Percentiles rank a stretch among this genome's conserved stretches.
These are phyloP conservation scores for Mystacornis crossleyi DNA, from an alignment of 2,113 vertebrate species.

Conservation along the genomic window DNA sequence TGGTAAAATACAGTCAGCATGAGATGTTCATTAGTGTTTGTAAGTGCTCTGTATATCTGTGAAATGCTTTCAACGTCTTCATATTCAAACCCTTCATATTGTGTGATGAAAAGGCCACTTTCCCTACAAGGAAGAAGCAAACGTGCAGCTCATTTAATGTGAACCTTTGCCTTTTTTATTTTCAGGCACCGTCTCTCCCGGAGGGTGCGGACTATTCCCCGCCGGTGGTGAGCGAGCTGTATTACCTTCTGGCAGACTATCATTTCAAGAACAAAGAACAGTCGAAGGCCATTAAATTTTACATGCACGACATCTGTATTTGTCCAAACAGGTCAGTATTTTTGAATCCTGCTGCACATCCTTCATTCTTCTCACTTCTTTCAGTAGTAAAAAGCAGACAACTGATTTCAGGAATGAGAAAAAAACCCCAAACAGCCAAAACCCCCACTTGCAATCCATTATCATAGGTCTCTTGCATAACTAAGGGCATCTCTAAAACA, in stretches of 20 bases:
- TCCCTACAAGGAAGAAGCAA: not conserved
- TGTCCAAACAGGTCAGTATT: slow-evolving; percentile 88
- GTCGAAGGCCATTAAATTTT: slow-evolving; percentile 97
- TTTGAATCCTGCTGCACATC: not conserved
- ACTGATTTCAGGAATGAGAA: not conserved
- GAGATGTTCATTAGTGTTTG: not conserved
- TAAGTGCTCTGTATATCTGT: not conserved
- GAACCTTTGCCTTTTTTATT: not conserved
- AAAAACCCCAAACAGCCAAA: not conserved
- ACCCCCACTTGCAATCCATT: not conserved
- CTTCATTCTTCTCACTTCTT: not conserved
- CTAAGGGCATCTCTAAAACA: not conserved
- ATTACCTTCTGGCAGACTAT: slow-evolving; percentile 96
- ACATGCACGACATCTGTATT: slow-evolving; percentile 96
- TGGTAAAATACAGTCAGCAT: not conserved
- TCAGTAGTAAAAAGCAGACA: not conserved
- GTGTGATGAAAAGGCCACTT: not conserved
- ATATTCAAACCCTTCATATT: not conserved
- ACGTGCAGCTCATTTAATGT: not conserved
- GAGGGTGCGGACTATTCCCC: slow-evolving; percentile 86
- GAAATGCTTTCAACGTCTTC: not conserved
- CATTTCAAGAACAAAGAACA: slow-evolving; percentile 99
- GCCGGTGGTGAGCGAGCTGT: slow-evolving; percentile 89
- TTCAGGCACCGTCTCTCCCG: slow-evolving; percentile 86
- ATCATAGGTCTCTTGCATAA: not conserved